Evolutionary conservation across 2,113 vertebrate species (phyloP).

Genomic region (Pseudorhombus dupliciocellatus): DNA sequence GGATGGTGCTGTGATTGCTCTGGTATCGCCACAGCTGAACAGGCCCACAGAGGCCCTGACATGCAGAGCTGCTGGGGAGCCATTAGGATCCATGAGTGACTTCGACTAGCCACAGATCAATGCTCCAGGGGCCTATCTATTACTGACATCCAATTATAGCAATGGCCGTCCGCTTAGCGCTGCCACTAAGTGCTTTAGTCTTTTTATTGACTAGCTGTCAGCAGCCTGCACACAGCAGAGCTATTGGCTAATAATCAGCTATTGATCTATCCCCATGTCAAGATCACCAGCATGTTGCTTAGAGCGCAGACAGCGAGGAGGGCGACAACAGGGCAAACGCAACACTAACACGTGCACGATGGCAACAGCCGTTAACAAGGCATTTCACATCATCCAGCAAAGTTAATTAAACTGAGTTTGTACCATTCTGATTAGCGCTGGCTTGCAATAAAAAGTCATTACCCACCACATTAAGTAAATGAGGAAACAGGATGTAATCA

Average conservation of each 20-base stretch:
- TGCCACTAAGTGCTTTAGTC: slow-evolving; percentile 69
- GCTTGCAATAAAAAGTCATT: slow-evolving; percentile 48
- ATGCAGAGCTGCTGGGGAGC: slow-evolving; percentile 53
- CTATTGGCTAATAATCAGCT: slow-evolving; percentile 65
- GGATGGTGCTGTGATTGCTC: slow-evolving; percentile 1
- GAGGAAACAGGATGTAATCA: slow-evolving; percentile 30
- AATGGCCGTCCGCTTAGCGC: slow-evolving; percentile 62
- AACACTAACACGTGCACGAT: background rate
- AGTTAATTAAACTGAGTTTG: slow-evolving; percentile 49
- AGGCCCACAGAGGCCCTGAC: slow-evolving; percentile 3
- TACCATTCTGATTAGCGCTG: slow-evolving; percentile 58
- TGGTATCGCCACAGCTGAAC: slow-evolving; percentile 29
- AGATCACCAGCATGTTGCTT: slow-evolving; percentile 37
- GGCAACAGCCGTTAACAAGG: slow-evolving; percentile 1
- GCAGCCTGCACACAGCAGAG: slow-evolving; percentile 43
- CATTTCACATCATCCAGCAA: slow-evolving; percentile 28
- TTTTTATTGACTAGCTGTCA: slow-evolving; percentile 73
- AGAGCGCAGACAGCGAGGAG: slow-evolving; percentile 27
- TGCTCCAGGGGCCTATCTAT: slow-evolving; percentile 68
- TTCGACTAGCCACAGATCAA: slow-evolving; percentile 63
- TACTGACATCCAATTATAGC: slow-evolving; percentile 75
- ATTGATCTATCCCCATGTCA: slow-evolving; percentile 57
- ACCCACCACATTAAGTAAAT: slow-evolving; percentile 44
- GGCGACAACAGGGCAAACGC: background rate
- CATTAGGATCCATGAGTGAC: slow-evolving; percentile 60